Base-by-base conservation (phyloP, 2,888 invertebrate species). In the Nasonia oneida region DNA sequence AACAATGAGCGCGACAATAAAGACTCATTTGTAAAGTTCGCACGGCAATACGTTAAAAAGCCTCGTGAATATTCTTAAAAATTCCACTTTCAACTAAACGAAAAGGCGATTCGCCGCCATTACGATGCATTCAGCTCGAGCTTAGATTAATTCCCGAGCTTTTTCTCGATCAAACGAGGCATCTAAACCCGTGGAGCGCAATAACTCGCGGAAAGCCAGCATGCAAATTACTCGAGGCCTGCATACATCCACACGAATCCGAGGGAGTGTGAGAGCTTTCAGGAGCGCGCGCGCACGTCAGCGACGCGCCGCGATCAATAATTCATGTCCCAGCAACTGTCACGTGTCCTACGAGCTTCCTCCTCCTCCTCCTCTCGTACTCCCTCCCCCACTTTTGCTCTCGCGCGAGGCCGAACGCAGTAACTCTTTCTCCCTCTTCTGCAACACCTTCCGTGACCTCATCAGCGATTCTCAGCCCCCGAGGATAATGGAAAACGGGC, bases 241-340 rank as follows among this genome's bases (percentile, higher is more conserved):
- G 57, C n/a, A 18, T 61, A 61, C 8, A 61, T n/a, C 29, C 29
- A n/a, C 5, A 6, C n/a, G 6, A n/a, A 61, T 53, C 53, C 3
- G 18, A 53, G 53, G 1, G 15, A 61, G n/a, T 3, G n/a, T 0
- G 57, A 61, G 57, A 61, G 57, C 57, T 61, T 61, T 61, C n/a
- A 61, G 5, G 57, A 61, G 57, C 33, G 6, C 71, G 29, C 50
- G 87, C 84, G 85, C 88, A 85, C 76, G 87, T 37, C 50, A n/a
- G 14, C 83, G 10, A 5, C 67, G 80, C 10, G 37, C 64, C 29
- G 74, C 87, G 91, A 91, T 91, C 91, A 91, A 91, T 91, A 91
- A 91, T 91, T 91, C 90, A 90, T 90, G 89, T 89, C 89, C 89
- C 89, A 88, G 88, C 57, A 61, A 61, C 88, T 89, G 88, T 88